Evolutionary conservation across 2,797 vertebrate genomes (phyloP).

Genomic region (Alectoris magna): DNA sequence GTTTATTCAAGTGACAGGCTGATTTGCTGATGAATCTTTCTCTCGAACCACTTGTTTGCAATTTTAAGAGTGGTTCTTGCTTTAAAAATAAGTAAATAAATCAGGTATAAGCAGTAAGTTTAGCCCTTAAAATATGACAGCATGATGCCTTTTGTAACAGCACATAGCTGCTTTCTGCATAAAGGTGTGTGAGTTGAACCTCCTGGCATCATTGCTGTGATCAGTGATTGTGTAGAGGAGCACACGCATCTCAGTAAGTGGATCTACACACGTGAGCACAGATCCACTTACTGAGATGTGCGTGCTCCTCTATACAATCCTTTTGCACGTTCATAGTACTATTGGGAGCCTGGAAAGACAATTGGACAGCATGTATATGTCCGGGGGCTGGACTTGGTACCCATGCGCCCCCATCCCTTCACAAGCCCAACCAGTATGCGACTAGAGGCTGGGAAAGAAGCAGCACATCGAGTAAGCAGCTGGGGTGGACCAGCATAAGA

Average conservation of each 20-base stretch:
- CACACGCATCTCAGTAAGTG: background rate
- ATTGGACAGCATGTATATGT: background rate
- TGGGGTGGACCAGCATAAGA: background rate
- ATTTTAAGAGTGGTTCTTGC: background rate
- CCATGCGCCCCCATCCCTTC: background rate
- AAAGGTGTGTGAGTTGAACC: background rate
- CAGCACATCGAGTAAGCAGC: constrained; percentile 26
- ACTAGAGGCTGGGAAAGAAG: background rate
- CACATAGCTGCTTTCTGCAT: background rate
- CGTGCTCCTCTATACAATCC: background rate
- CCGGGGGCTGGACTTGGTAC: background rate
- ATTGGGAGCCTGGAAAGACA: background rate
- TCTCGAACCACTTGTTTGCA: background rate
- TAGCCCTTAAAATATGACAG: background rate
- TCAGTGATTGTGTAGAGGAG: background rate
- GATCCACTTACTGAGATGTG: too few species aligned
- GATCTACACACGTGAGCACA: background rate
- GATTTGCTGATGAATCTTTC: fast-evolving
- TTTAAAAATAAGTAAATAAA: background rate
- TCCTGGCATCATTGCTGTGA: background rate
- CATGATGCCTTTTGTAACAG: background rate
- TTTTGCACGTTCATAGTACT: background rate
- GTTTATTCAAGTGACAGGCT: background rate
- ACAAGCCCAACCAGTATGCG: background rate
- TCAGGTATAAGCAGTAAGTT: background rate